Evolutionary conservation across 35 echinoderm and acorn worm genomes (phyloP), one percentile per base, ranked within the genome.

Genomic region (Apostichopus parvimensis): DNA sequence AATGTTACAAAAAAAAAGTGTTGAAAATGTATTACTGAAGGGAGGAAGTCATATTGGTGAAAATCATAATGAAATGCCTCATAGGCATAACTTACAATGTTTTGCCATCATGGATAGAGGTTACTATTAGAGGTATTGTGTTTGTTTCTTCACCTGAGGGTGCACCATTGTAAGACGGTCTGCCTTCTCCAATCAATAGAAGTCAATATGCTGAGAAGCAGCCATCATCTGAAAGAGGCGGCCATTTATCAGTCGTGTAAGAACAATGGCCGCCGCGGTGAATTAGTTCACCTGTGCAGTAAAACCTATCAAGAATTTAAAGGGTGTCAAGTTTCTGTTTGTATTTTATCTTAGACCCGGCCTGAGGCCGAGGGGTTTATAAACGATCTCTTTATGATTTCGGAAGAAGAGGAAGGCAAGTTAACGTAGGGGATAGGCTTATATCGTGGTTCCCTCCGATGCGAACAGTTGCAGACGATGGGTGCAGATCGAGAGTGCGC

Each of bases 81-180:
- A 23, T 84, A 84, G 81, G 81, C 81, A 84, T 84, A 59, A 84
- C 81, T 84, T 84, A 84, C 81, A 84, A 84, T 84, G 81, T 84
- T 84, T 58, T 84, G 81, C 81, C 54, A 84, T 59, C 81, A 84
- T 58, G 81, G 10, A 84, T 14, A 23, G 81, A 56, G 55, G 54
- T 55, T 60, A 55, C 81, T 84, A 84, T 84, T 84, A 84, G 81
- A 84, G 81, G 54, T 54, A 59, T 84, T 84, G 54, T 58, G 81
- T 56, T 84, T 84, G 81, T 84, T 84, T 58, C 54, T 84, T 84
- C 54, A 58, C 81, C 81, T 58, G 81, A 17, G 81, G 81, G 81
- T 17, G 13, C 57, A 45, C 58, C 7, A 61, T 84, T 56, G 81
- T 59, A 84, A 60, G 81, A 56, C 56, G 34, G 55, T 59, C 81